A percentile compares a stretch with the other conserved stretches of the same genome.
These are phyloP conservation scores for Girardinichthys multiradiatus DNA, from an alignment of 2,113 vertebrate genomes.

Conservation along the genomic window DNA sequence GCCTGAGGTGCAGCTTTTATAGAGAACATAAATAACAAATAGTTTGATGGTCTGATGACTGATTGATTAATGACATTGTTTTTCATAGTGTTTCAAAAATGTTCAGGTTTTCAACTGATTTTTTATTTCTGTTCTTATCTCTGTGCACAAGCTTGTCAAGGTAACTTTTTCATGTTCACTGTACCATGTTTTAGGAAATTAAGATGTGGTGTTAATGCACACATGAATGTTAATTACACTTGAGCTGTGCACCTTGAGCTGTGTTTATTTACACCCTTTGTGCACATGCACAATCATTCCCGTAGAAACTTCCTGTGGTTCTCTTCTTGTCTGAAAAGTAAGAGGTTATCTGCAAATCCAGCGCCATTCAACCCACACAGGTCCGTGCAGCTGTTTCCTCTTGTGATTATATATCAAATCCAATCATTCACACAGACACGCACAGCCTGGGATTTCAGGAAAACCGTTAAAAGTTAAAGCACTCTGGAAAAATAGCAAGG, in stretches of 20 bases:
- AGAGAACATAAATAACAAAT: conserved; percentile 48
- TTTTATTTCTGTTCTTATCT: conserved; percentile 19
- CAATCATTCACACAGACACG: conserved; percentile 25
- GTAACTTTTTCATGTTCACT: neutral
- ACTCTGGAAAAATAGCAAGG: neutral
- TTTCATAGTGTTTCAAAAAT: conserved; percentile 51
- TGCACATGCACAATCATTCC: conserved; percentile 50
- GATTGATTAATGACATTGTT: conserved; percentile 68
- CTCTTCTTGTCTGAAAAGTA: conserved; percentile 72
- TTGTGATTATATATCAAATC: conserved; percentile 48
- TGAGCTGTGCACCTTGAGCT: conserved; percentile 63
- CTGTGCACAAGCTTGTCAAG: conserved; percentile 3
- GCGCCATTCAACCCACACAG: conserved; percentile 44
- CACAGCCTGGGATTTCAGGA: conserved; percentile 44
- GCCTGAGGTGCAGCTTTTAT: conserved; percentile 67
- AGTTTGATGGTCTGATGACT: conserved; percentile 54
- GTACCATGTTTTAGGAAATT: neutral
- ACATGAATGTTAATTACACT: conserved; percentile 55
- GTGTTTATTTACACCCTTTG: conserved; percentile 52
- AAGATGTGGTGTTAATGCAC: conserved; percentile 15
- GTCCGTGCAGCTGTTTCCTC: conserved; percentile 80
- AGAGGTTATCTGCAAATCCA: conserved; percentile 72
- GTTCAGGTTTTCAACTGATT: conserved; percentile 50
- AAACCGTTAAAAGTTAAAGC: conserved; percentile 12
- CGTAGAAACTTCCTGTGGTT: conserved; percentile 74